phyloP scores from a whole-genome alignment of 2,888 invertebrate species.

The Amphiduros pacificus region DNA sequence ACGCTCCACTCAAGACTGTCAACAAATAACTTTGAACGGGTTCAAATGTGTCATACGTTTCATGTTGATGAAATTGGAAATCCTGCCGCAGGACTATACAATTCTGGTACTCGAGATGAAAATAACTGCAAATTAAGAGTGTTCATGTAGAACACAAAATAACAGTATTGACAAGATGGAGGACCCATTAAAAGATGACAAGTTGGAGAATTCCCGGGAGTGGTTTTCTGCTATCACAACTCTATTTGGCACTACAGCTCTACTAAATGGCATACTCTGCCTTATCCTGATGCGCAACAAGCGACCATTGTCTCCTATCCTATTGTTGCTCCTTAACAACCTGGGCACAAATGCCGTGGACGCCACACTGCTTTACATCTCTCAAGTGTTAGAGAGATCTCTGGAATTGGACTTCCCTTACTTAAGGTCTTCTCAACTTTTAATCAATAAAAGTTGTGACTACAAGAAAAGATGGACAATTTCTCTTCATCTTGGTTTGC shows the following conservation, averaged over 20 bases:
- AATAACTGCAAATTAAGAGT: too few species aligned
- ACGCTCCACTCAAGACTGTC: too few species aligned
- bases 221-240: background rate
- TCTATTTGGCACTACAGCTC: background rate
- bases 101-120: too few species aligned
- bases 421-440: background rate
- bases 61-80: too few species aligned
- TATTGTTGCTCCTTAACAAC: constrained; percentile 3
- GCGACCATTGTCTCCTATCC: background rate
- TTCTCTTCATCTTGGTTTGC: constrained; percentile 12
- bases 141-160: too few species aligned
- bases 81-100: too few species aligned
- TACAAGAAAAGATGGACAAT: constrained; percentile 11
- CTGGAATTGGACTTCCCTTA: background rate
- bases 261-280: background rate
- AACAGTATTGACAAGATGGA: too few species aligned
- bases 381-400: background rate
- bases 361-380: constrained; percentile 1
- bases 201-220: background rate
- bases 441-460: background rate
- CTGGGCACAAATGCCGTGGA: constrained; percentile 8
- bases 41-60: too few species aligned
- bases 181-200: too few species aligned
- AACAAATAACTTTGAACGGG: too few species aligned
- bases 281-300: background rate